Percentiles rank a stretch among this genome's conserved stretches.
These are phyloP conservation scores for Helicoverpa assulta DNA, from an alignment of 2,888 invertebrate genomes.

Conservation along the genomic window DNA sequence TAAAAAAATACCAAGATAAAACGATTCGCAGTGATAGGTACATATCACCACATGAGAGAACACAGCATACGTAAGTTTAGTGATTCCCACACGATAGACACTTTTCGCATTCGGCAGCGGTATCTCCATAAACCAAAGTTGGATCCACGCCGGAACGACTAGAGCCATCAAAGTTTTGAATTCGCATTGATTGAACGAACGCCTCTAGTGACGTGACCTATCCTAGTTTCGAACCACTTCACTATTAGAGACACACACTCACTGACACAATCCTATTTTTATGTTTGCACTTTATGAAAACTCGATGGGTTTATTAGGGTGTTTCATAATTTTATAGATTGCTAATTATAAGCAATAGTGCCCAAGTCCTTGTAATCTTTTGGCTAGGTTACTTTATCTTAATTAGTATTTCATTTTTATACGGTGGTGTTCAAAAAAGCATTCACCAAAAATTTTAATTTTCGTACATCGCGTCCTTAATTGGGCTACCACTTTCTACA, in stretches of 20 bases:
- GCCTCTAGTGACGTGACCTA: slow-evolving; percentile 60
- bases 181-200: slow-evolving; percentile 69
- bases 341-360: too few relatives aligned
- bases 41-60: slow-evolving; percentile 5
- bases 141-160: slow-evolving; percentile 63
- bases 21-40: slow-evolving; percentile 22
- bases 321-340: background rate
- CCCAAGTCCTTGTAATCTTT: too few relatives aligned
- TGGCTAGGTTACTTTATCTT: too few relatives aligned
- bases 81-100: slow-evolving; percentile 44
- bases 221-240: slow-evolving; percentile 42
- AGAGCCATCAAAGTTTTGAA: slow-evolving; percentile 73
- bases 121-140: slow-evolving; percentile 68
- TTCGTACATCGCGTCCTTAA: slow-evolving; percentile 22
- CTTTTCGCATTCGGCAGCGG: slow-evolving; percentile 60
- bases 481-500: slow-evolving; percentile 40
- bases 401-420: background rate
- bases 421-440: slow-evolving; percentile 2
- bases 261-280: slow-evolving; percentile 39
- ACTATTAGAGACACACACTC: slow-evolving; percentile 30
- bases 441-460: slow-evolving; percentile 19
- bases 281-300: background rate
- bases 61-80: slow-evolving; percentile 24
- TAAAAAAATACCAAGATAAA: slow-evolving; percentile 9
- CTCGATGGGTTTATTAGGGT: background rate